Conservation (phyloP, 2,888 invertebrate genomes). For the Plebejus melissa region DNA sequence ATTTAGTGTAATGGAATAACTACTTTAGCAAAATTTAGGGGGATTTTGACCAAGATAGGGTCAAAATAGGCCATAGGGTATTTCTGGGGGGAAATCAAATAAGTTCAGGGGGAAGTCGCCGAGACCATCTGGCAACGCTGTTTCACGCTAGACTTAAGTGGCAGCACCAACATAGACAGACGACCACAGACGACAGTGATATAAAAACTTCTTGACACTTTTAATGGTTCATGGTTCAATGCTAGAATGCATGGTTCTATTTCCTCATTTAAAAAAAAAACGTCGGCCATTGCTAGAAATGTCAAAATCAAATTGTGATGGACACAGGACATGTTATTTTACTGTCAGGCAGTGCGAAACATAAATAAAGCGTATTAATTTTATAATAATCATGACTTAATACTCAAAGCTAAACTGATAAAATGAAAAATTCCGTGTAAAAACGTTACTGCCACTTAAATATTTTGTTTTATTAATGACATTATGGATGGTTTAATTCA, state of each 20-base stretch:
- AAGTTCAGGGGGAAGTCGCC: too few species aligned
- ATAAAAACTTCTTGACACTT: too few species aligned
- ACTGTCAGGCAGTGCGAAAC: slow-evolving; percentile 77
- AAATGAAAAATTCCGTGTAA: slow-evolving; percentile 68
- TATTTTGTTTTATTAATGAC: slow-evolving; percentile 73
- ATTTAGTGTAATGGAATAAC: too few species aligned
- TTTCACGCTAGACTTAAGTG: too few species aligned
- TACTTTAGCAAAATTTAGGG: too few species aligned
- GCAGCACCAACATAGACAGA: too few species aligned
- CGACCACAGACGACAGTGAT: too few species aligned
- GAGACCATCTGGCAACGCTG: too few species aligned
- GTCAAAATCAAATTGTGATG: slow-evolving; percentile 75
- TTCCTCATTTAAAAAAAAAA: slow-evolving; percentile 15
- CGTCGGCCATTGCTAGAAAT: slow-evolving; percentile 42
- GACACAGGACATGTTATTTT: slow-evolving; percentile 76
- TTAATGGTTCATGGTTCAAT: not conserved
- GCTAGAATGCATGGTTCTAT: not conserved
- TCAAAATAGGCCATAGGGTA: too few species aligned
- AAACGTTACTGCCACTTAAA: slow-evolving; percentile 63
- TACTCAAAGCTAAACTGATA: slow-evolving; percentile 66
- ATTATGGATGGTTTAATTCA: slow-evolving; percentile 80
- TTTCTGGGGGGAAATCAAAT: too few species aligned
- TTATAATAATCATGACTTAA: slow-evolving; percentile 77
- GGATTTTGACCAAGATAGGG: too few species aligned
- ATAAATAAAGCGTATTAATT: slow-evolving; percentile 77